These are phyloP conservation scores for Sapajus apella DNA, from an alignment of 2,113 vertebrate species.

Conservation along the genomic window DNA sequence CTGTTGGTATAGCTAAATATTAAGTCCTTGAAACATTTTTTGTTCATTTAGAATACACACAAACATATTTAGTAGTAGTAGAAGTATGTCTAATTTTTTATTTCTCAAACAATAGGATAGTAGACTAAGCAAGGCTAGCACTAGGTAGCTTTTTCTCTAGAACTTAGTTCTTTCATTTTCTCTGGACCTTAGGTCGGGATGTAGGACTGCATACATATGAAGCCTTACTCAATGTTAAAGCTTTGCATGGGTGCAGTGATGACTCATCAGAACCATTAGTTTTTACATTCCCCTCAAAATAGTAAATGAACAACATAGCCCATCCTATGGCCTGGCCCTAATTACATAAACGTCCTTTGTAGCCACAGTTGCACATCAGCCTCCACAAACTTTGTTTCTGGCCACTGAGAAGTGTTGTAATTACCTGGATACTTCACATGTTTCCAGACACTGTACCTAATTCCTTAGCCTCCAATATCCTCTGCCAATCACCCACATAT, in stretches of 20 bases:
- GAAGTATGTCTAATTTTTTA: background rate
- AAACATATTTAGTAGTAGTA: background rate
- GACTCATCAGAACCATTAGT: background rate
- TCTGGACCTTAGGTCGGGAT: background rate
- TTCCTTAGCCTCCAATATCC: background rate
- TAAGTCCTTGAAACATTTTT: background rate
- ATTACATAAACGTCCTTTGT: background rate
- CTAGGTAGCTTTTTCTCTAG: background rate
- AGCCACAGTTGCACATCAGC: background rate
- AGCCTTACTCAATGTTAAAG: background rate
- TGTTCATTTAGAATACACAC: background rate
- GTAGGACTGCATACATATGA: background rate
- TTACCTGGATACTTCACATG: background rate
- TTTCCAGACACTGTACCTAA: background rate
- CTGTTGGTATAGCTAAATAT: background rate
- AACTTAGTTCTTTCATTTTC: background rate
- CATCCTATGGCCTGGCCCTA: background rate
- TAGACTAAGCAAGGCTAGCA: background rate
- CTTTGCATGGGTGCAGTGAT: background rate
- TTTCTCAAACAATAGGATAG: background rate
- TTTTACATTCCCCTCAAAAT: background rate
- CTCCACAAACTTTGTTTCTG: background rate
- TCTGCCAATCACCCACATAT: background rate
- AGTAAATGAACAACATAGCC: background rate
- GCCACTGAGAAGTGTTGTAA: background rate